Percentiles rank a stretch among this genome's conserved stretches.
Conservation (phyloP, 2,888 invertebrate genomes). For the Agapetus fuscipes region DNA sequence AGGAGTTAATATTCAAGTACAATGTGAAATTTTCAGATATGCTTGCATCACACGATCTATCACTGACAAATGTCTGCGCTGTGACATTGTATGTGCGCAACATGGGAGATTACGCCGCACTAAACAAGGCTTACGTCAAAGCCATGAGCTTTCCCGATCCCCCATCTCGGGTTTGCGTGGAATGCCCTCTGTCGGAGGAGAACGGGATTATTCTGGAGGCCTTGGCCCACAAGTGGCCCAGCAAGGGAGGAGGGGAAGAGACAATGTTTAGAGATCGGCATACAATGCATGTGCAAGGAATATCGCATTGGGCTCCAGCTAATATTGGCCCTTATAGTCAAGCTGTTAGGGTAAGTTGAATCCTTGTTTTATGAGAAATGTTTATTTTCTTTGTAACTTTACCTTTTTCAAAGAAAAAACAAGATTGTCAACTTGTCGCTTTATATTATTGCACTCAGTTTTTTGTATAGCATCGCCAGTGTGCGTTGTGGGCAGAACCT, state of each 20-base stretch:
- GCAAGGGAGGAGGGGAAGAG: conserved; percentile 19
- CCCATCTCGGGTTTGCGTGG: conserved; percentile 78
- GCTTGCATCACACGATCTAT: conserved; percentile 40
- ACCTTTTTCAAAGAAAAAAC: too few species aligned
- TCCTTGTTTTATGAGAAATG: not conserved
- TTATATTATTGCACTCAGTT: too few species aligned
- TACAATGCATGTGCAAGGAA: conserved; percentile 90
- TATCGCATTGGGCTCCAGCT: conserved; percentile 97
- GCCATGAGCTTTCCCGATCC: conserved; percentile 69
- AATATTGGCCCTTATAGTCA: conserved; percentile 96
- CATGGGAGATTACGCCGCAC: conserved; percentile 65
- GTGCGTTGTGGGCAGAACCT: too few species aligned
- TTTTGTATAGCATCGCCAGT: too few species aligned
- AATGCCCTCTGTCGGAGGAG: conserved; percentile 60
- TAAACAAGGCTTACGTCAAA: conserved; percentile 70
- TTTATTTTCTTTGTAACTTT: not conserved
- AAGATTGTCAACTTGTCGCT: too few species aligned
- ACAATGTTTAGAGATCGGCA: conserved; percentile 42
- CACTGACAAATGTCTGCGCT: conserved; percentile 61
- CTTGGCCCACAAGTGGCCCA: conserved; percentile 34
- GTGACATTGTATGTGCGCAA: conserved; percentile 77
- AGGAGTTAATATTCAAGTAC: too few species aligned
- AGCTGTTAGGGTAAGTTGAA: conserved; percentile 58
- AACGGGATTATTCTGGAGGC: conserved; percentile 72
- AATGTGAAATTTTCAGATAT: conserved; percentile 42